Base-by-base conservation (phyloP, 2,113 vertebrate genomes). In the Oxygymnocypris stewartii region DNA sequence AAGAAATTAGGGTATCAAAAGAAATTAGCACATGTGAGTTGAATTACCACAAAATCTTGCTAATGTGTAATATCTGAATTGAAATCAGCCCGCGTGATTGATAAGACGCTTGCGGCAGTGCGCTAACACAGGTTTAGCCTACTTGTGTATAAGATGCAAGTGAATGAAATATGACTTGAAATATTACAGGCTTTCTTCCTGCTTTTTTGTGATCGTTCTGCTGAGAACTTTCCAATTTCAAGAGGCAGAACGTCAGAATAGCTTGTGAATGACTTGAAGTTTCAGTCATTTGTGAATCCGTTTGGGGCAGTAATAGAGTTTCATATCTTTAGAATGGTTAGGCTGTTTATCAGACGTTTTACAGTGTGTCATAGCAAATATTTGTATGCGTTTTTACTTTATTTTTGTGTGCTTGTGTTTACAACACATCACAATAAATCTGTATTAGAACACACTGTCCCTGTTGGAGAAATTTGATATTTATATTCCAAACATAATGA, bases 1-100 rank as follows among this genome's bases (percentile, higher is more conserved):
- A 51, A 51, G 44, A 82, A 71, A 82, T 91, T 78, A 81, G 87
- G 47, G 44, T 35, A 28, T 92, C 88, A 91, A 14, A 49, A 69
- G 51, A 85, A 89, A 89, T 69, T 76, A 75, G 76, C 44, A 4
- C 10, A 8, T 35, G 4, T 6, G 63, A 69, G 40, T 13, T 82
- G 80, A 82, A 82, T 82, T 51, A 82, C 80, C 44, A 51, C 42
- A 51, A 81, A 82, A 71, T 82, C 16, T 65, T 61, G 47, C 75
- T 77, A 84, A 79, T 78, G 35, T 81, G 10, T 82, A 35, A 51
- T 71, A 71, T 82, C 63, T 51, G 63, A 71, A 82, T 31, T 82
- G n/a, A 82, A 71, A 69, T 67, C 25, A 11, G 25, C 14, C 8
- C 35, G 42, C 6, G 2, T 31, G 79, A 47, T 44, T 82, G 80